Conservation (phyloP, 2,888 invertebrate species). For the Syritta pipiens region DNA sequence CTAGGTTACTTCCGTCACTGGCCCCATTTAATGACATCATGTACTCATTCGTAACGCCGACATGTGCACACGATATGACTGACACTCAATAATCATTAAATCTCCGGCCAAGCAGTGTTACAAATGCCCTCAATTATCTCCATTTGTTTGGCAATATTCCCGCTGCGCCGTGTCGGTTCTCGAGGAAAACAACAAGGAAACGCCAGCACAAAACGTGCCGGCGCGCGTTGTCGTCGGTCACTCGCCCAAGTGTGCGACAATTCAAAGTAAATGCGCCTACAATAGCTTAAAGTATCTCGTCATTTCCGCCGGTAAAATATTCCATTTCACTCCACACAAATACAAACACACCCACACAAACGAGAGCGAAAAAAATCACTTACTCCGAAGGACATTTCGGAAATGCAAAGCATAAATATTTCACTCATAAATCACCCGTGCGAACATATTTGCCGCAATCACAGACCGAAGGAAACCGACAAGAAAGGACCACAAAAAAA, state of each 20-base stretch:
- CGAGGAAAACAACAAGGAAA: too few species aligned
- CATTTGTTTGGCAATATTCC: too few species aligned
- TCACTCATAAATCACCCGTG: conserved; percentile 62
- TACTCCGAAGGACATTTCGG: conserved; percentile 40
- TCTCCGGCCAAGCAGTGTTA: too few species aligned
- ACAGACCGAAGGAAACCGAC: conserved; percentile 20
- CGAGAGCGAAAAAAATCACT: conserved; percentile 30
- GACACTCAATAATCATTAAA: too few species aligned
- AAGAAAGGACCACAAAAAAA: conserved; percentile 3
- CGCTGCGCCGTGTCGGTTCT: too few species aligned
- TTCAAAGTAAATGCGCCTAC: conserved; percentile 29
- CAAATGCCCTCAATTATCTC: too few species aligned
- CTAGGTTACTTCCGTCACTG: too few species aligned
- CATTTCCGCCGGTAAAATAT: conserved; percentile 39
- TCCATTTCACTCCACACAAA: conserved; percentile 16
- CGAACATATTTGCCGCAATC: conserved; percentile 63
- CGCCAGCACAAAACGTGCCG: too few species aligned
- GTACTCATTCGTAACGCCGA: too few species aligned
- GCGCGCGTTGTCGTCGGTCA: too few species aligned
- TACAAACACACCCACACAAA: background rate
- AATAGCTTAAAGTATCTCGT: conserved; percentile 42
- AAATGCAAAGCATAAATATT: conserved; percentile 62
- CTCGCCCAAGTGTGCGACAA: conserved; percentile 26
- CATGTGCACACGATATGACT: too few species aligned
- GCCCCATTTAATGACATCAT: too few species aligned